phyloP scores from a whole-genome alignment of 2,797 vertebrate genomes.

The Rhyacichthys aspro region DNA sequence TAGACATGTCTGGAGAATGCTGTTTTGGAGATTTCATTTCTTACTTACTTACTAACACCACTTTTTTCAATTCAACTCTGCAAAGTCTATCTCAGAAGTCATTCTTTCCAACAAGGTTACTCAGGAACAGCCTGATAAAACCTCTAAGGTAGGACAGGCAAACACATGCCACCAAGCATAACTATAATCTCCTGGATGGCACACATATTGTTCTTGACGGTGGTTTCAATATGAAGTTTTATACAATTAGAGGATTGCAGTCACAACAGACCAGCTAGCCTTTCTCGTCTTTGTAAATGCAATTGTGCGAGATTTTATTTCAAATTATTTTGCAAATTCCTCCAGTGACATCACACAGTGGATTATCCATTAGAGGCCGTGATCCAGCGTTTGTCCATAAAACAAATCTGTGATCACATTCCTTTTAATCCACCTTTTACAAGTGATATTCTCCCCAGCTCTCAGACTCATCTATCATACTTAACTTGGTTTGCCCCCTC shows the following conservation, averaged over 20 bases:
- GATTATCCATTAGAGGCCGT: conserved; percentile 64
- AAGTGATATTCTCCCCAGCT: conserved; percentile 4
- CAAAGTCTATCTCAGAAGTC: conserved; percentile 61
- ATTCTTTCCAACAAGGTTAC: conserved; percentile 56
- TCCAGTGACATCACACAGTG: background rate
- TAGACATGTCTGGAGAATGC: conserved; percentile 41
- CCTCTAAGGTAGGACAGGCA: conserved; percentile 1
- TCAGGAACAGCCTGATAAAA: conserved; percentile 30
- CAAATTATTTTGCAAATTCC: background rate
- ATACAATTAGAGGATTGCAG: conserved; percentile 33
- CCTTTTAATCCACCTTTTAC: background rate
- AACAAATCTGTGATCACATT: background rate
- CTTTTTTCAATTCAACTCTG: conserved; percentile 26
- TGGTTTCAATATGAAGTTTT: conserved; percentile 27
- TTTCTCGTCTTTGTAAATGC: conserved; percentile 31
- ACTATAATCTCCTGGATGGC: conserved; percentile 17
- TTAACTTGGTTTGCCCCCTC: conserved; percentile 3
- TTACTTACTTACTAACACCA: conserved; percentile 20
- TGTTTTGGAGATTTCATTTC: conserved; percentile 48
- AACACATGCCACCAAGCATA: conserved; percentile 21
- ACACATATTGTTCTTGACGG: conserved; percentile 23
- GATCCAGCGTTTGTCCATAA: conserved; percentile 45
- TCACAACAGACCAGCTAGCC: conserved; percentile 20
- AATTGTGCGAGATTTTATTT: conserved; percentile 25
- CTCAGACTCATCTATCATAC: conserved; percentile 5